These are phyloP conservation scores for Ptychobarbus kaznakovi DNA, from an alignment of 2,797 vertebrate species.

Conservation along the genomic window DNA sequence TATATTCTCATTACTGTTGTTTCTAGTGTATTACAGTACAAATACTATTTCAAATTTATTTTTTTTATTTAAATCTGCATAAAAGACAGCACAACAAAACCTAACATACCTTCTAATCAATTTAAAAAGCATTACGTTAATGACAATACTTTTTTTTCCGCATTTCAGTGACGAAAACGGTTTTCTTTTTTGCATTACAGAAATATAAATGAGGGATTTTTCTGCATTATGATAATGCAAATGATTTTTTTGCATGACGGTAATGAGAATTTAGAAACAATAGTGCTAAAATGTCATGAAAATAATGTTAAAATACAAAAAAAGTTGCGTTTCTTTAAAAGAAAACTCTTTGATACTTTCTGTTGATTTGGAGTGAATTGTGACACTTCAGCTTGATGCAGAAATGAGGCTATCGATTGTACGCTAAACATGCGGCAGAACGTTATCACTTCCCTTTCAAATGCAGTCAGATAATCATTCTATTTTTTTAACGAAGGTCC, in stretches of 20 bases:
- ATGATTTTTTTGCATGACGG: not conserved
- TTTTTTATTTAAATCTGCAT: not conserved
- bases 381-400: not conserved
- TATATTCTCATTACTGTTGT: not conserved
- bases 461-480: not conserved
- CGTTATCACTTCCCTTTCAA: constrained; percentile 1
- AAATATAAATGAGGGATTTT: not conserved
- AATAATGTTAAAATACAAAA: not conserved
- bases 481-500: not conserved
- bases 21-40: not conserved
- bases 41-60: not conserved
- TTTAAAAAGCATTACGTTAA: not conserved
- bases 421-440: not conserved
- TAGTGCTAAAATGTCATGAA: not conserved
- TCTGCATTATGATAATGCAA: not conserved
- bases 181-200: not conserved
- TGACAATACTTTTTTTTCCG: not conserved
- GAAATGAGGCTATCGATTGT: not conserved
- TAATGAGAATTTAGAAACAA: not conserved
- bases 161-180: not conserved
- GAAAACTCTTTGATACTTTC: not conserved
- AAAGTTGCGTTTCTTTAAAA: not conserved
- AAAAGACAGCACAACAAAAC: not conserved
- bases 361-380: not conserved
- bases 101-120: not conserved